Evolutionary conservation across 1,140 invertebrate genomes (phyloP).

Genomic region (Triops cancriformis): DNA sequence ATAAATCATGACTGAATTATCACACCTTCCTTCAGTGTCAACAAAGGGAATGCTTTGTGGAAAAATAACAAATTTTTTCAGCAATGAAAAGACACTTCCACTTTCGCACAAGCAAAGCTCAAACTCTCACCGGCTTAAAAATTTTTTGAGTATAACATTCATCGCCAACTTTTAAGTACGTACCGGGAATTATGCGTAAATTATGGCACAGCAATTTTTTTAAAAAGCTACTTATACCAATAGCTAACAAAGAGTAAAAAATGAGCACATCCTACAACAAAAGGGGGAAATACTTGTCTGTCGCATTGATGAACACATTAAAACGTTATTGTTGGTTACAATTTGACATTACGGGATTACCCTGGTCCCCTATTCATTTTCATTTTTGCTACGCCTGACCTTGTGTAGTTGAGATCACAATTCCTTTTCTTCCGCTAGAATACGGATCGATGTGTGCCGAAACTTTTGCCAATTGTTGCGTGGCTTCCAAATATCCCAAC

Average conservation of each 20-base stretch:
- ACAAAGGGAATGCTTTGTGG: not conserved
- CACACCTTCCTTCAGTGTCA: not conserved
- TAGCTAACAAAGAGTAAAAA: not conserved
- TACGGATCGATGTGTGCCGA: not conserved
- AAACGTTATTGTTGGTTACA: not conserved
- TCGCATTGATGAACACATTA: not conserved
- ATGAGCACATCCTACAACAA: not conserved
- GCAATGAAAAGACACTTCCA: not conserved
- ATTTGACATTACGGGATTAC: not conserved
- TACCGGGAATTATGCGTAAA: conserved; percentile 5
- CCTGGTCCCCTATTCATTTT: not conserved
- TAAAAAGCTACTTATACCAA: not conserved
- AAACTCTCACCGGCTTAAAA: conserved; percentile 7
- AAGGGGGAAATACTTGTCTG: not conserved
- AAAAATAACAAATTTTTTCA: not conserved
- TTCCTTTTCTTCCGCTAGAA: not conserved
- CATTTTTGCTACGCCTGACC: not conserved
- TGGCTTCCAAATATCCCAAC: not conserved
- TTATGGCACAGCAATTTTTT: conserved; percentile 3
- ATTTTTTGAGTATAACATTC: not conserved
- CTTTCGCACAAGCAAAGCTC: not conserved
- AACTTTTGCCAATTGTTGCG: not conserved
- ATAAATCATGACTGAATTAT: not conserved
- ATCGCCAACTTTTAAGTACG: conserved; percentile 1
- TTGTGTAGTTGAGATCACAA: not conserved